phyloP scores from a whole-genome alignment of 1,140 invertebrate genomes.

The Paraescarpia echinospica region DNA sequence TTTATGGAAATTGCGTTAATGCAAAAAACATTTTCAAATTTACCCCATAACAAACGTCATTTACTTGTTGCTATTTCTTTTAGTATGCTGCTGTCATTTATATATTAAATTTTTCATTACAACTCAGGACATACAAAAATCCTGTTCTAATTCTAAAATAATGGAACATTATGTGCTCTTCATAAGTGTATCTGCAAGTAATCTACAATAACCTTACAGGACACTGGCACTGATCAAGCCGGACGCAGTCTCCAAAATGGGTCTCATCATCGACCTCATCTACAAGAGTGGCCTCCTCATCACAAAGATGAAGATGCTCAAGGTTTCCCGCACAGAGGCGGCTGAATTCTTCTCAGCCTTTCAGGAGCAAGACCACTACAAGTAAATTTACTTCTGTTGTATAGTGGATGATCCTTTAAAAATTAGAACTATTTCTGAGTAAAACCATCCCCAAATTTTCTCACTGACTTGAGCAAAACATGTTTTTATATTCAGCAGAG shows the following conservation, averaged over 20 bases:
- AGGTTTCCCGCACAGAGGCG: slow-evolving; percentile 66
- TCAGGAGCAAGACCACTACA: slow-evolving; percentile 63
- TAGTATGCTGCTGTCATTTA: no score
- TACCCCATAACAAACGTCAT: no score
- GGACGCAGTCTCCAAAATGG: slow-evolving; percentile 68
- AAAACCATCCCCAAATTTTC: no score
- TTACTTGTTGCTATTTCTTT: no score
- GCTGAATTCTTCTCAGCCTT: slow-evolving; percentile 65
- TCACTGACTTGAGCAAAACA: no score
- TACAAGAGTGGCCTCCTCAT: slow-evolving; percentile 70
- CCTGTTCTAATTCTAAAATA: neutral
- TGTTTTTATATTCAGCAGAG: no score
- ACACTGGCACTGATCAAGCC: slow-evolving; percentile 79
- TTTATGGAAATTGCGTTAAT: no score
- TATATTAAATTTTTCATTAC: neutral
- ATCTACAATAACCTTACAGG: slow-evolving; percentile 50
- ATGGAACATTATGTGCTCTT: neutral
- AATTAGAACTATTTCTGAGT: no score
- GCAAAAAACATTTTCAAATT: no score
- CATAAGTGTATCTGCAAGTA: neutral
- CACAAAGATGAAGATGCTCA: slow-evolving; percentile 72
- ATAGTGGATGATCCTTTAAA: neutral
- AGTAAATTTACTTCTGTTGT: slow-evolving; percentile 38
- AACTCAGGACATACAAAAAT: neutral
- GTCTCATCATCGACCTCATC: slow-evolving; percentile 73